phyloP scores from a whole-genome alignment of 2,113 vertebrate species.

The Hemibagrus wyckioides region DNA sequence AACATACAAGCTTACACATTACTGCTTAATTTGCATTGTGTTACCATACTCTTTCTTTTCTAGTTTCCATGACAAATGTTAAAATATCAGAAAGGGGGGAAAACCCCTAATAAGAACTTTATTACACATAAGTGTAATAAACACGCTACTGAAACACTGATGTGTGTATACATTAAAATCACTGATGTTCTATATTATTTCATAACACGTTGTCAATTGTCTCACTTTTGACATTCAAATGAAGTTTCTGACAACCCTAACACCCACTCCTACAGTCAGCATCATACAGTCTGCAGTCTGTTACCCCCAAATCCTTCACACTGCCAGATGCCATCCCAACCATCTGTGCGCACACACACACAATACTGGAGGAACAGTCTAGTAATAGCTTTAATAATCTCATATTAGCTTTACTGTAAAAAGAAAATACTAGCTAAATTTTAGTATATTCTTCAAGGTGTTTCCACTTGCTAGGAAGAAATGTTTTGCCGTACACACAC shows the following conservation, averaged over 20 bases:
- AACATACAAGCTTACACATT: neutral
- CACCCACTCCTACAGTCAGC: neutral
- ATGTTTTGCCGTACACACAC: too few species aligned
- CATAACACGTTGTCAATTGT: neutral
- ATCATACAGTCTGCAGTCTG: neutral
- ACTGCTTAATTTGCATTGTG: too few species aligned
- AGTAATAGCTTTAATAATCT: too few species aligned
- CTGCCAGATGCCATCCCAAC: neutral
- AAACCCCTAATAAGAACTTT: neutral
- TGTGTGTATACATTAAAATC: neutral
- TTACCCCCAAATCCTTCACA: slow-evolving; percentile 10
- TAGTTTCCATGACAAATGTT: neutral
- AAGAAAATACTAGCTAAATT: too few species aligned
- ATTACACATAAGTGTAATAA: neutral
- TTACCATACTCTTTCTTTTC: neutral
- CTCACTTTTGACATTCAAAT: neutral
- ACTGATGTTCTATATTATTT: neutral
- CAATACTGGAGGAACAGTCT: too few species aligned
- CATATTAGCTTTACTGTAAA: too few species aligned
- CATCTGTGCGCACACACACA: neutral
- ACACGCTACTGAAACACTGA: too few species aligned
- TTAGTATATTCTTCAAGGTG: too few species aligned
- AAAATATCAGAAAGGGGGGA: neutral
- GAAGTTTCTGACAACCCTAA: neutral
- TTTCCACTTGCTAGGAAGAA: too few species aligned